Base-by-base conservation (phyloP, 2,113 vertebrate genomes). In the Tyrannus savana region DNA sequence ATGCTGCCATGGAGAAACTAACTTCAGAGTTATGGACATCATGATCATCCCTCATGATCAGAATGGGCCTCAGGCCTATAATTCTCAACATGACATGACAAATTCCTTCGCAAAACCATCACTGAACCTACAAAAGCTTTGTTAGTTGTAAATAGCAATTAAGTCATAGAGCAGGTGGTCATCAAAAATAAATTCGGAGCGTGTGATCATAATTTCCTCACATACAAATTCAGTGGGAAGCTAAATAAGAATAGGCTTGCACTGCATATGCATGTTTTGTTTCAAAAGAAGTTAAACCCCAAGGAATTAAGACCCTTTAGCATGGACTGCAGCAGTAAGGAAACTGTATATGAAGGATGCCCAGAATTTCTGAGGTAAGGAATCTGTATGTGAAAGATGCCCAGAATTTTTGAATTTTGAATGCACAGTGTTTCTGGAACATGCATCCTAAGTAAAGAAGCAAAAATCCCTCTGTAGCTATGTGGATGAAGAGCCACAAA, bases 121-220 rank as follows among this genome's bases (percentile, higher is more conserved):
- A 86, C 55, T 59, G 83, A 80, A 88, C 72, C 42, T 59, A 92
- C 67, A 86, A 93, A 90, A 94, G 75, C 18, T 73, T 83, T 0
- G 2, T 66, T 88, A 69, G 88, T 67, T 71, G 72, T 80, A 95
- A 96, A 96, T 88, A 96, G 90, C 68, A 77, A 55, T 71, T 77
- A 88, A 95, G 79, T 96, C 92, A 92, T 59, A 59, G 83, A 90
- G 86, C 85, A 95, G 79, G 50, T 88, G 86, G 50, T 47, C 72
- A 84, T 90, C 63, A 77, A 90, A 96, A 90, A 90, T 93, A 95
- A 85, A 74, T 74, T 24, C 28, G 59, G 42, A 93, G 46, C 0
- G 0, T 7, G 21, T 63, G 75, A 71, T 80, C 88, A 74, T 53
- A 17, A 85, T 85, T 93, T 90, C 85, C 75, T 84, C 77, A 62